These are phyloP conservation scores for Malurus elegans DNA, from an alignment of 2,113 vertebrate species.

Conservation along the genomic window DNA sequence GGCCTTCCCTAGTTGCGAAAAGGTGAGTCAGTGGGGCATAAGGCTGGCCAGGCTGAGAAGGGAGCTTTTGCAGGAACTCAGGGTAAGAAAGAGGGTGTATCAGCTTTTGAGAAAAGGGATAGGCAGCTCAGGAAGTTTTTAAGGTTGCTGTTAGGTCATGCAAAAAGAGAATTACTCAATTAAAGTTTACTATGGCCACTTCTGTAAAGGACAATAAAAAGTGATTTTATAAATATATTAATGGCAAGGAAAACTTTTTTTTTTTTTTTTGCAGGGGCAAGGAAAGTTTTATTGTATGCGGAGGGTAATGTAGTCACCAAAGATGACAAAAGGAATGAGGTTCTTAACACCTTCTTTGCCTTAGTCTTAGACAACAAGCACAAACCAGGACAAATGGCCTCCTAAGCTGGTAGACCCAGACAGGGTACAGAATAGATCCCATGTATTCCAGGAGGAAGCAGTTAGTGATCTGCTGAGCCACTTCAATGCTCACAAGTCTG, in stretches of 20 bases:
- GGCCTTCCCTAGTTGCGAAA: background rate
- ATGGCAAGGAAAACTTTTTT: background rate
- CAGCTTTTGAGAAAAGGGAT: background rate
- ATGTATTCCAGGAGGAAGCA: background rate
- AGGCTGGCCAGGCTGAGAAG: background rate
- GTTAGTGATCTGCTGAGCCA: background rate
- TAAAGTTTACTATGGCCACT: background rate
- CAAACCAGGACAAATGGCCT: background rate
- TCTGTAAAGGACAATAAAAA: background rate
- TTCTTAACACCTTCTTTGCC: background rate
- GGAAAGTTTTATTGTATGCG: background rate
- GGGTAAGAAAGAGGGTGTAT: background rate
- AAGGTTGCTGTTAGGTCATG: background rate
- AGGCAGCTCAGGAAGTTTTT: background rate
- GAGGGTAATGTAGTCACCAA: background rate
- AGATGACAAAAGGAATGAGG: background rate
- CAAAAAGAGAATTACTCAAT: background rate
- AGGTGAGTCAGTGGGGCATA: background rate
- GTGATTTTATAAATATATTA: background rate
- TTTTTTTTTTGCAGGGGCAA: background rate
- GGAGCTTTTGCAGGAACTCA: background rate
- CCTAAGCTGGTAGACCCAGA: background rate
- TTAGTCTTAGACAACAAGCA: background rate
- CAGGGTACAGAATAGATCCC: background rate
- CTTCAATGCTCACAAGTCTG: background rate